A percentile compares a stretch with the other conserved stretches of the same genome.
Evolutionary conservation across 2,888 invertebrate species (phyloP).

Genomic region (Apodemia mormo): DNA sequence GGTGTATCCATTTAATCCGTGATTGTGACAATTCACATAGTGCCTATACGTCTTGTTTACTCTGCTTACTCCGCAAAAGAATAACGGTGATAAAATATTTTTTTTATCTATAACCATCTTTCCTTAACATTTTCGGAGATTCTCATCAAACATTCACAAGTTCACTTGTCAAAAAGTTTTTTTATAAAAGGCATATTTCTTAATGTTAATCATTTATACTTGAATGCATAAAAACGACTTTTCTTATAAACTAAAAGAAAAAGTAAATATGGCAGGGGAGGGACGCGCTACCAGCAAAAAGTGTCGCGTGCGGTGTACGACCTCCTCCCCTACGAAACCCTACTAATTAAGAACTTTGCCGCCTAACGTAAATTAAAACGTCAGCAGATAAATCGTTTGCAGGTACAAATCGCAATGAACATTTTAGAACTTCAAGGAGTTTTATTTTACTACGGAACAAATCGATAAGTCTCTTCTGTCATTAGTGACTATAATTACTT

Average conservation of each 20-base stretch:
- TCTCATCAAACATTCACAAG: too few species aligned
- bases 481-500: slow-evolving; percentile 13
- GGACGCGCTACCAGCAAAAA: slow-evolving; percentile 2
- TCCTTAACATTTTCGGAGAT: too few species aligned
- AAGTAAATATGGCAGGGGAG: not conserved
- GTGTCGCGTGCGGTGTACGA: slow-evolving; percentile 16
- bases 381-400: slow-evolving; percentile 44
- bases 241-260: slow-evolving; percentile 10
- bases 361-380: slow-evolving; percentile 56
- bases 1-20: too few species aligned
- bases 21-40: too few species aligned
- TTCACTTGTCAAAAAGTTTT: too few species aligned
- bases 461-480: slow-evolving; percentile 13
- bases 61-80: too few species aligned
- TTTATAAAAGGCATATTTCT: not conserved
- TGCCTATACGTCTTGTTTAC: too few species aligned
- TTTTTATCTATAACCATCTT: too few species aligned
- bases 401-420: slow-evolving; percentile 13
- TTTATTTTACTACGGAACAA: slow-evolving; percentile 18
- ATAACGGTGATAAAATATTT: too few species aligned
- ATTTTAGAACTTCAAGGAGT: slow-evolving; percentile 10
- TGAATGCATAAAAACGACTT: not conserved
- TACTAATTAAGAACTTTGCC: slow-evolving; percentile 67
- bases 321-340: slow-evolving; percentile 33
- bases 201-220: not conserved